These are phyloP conservation scores for Halictus quadricinctus DNA, from an alignment of 2,888 invertebrate species.

Conservation along the genomic window DNA sequence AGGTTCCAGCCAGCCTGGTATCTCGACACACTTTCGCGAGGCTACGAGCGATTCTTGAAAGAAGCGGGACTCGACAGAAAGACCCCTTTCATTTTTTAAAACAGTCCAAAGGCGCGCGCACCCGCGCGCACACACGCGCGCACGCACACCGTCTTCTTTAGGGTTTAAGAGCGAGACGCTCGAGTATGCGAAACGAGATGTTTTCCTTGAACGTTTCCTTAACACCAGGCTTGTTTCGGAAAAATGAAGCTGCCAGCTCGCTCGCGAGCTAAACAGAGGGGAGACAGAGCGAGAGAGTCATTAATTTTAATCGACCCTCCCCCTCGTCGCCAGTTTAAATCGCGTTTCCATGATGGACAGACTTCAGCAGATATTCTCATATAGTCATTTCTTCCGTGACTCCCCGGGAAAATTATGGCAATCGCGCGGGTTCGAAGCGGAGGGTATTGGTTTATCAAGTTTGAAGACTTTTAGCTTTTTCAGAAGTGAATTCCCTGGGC, in stretches of 20 bases:
- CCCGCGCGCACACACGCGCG: not conserved
- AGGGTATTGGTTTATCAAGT: not conserved
- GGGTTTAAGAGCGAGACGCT: conserved; percentile 39
- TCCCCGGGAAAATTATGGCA: not conserved
- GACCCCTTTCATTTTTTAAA: conserved; percentile 55
- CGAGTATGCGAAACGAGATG: conserved; percentile 45
- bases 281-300: conserved; percentile 11
- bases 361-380: not conserved
- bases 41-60: conserved; percentile 59
- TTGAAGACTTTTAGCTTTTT: not conserved
- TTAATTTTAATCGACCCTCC: conserved; percentile 43
- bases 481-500: not conserved
- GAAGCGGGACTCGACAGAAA: conserved; percentile 48
- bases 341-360: not conserved
- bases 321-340: conserved; percentile 11
- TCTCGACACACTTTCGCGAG: conserved; percentile 51
- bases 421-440: not conserved
- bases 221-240: conserved; percentile 34
- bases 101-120: conserved; percentile 50
- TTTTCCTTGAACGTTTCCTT: conserved; percentile 52
- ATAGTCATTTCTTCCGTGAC: not conserved
- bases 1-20: conserved; percentile 13
- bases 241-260: conserved; percentile 28
- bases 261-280: not conserved
- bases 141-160: conserved; percentile 47